These are phyloP conservation scores for Cydia splendana DNA, from an alignment of 1,140 invertebrate genomes.

Conservation along the genomic window DNA sequence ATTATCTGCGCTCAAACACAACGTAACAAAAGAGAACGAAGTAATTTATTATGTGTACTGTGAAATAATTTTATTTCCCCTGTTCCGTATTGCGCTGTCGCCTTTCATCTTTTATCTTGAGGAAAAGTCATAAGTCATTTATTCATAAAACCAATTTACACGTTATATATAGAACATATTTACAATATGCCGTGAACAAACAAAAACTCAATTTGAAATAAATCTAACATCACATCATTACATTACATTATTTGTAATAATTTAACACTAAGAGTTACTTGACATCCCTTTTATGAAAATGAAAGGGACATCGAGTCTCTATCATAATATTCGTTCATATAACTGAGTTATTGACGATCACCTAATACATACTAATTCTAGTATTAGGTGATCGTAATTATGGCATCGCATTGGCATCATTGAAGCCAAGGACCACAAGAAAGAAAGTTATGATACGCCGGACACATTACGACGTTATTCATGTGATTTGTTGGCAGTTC, in stretches of 20 bases:
- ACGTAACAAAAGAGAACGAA: conserved; percentile 4
- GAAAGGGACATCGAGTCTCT: background rate
- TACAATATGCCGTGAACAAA: no score
- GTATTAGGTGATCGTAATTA: no score
- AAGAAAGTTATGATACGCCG: background rate
- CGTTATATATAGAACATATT: no score
- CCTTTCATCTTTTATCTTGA: background rate
- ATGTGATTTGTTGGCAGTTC: background rate
- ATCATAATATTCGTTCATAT: background rate
- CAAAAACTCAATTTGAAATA: no score
- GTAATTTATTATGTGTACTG: background rate
- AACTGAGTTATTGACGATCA: background rate
- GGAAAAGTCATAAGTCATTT: no score
- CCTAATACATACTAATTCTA: background rate
- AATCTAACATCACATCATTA: no score
- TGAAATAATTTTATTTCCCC: background rate
- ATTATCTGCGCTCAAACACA: background rate
- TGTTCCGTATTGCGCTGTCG: conserved; percentile 3
- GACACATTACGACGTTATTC: background rate
- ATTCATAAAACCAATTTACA: no score
- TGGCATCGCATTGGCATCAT: background rate
- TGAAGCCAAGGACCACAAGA: background rate
- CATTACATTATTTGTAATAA: no score
- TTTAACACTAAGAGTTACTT: no score
- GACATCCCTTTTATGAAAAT: no score